These are phyloP conservation scores for Orthosia incerta DNA, from an alignment of 2,888 invertebrate species.

Conservation along the genomic window DNA sequence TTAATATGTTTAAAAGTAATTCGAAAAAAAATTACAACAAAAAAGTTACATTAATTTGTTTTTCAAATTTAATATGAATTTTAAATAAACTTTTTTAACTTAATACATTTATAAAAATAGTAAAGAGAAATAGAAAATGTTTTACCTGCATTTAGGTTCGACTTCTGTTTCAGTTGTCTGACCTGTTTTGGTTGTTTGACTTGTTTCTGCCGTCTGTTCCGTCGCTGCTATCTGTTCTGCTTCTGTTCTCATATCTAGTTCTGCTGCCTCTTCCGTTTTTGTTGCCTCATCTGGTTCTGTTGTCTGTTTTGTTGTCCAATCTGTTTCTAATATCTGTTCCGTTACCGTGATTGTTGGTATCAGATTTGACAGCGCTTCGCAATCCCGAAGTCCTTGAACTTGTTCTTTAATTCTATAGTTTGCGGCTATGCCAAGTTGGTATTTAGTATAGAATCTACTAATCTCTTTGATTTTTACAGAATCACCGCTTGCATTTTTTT, in stretches of 20 bases:
- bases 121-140: no score
- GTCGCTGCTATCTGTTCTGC: no score
- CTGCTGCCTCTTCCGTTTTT: neutral
- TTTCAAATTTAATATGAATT: no score
- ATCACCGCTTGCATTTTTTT: neutral
- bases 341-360: conserved; percentile 38
- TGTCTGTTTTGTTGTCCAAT: neutral
- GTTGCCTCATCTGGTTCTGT: neutral
- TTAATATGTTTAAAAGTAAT: no score
- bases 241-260: no score
- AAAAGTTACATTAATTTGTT: no score
- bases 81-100: no score
- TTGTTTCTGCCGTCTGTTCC: neutral
- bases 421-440: conserved; percentile 80
- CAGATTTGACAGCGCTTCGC: conserved; percentile 71
- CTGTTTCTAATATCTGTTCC: neutral
- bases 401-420: conserved; percentile 82
- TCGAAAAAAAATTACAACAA: no score
- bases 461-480: neutral
- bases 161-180: neutral
- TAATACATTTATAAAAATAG: no score
- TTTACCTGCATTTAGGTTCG: neutral
- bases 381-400: conserved; percentile 72
- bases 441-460: conserved; percentile 60
- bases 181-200: neutral